A percentile compares a stretch with the other conserved stretches of the same genome.
Conservation (phyloP, 2,113 vertebrate species). For the Ceyx melanurus region DNA sequence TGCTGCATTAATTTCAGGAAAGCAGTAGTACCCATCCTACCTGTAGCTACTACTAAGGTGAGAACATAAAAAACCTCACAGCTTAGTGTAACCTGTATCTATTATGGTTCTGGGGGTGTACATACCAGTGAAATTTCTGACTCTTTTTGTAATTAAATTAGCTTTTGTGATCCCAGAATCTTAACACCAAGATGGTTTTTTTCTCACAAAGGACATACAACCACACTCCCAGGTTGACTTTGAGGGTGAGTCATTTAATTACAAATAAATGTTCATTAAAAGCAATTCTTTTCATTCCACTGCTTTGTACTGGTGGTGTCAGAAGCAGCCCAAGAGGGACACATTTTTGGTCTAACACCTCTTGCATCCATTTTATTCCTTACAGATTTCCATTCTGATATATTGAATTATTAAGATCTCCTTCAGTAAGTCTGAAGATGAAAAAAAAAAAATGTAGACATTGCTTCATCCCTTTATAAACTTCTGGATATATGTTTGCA, state of each 20-base stretch:
- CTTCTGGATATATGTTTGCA: not conserved
- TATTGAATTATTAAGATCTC: no score
- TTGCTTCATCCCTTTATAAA: not conserved
- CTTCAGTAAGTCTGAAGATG: no score
- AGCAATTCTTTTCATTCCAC: not conserved
- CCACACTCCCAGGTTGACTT: not conserved
- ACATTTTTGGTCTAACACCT: not conserved
- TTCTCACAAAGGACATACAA: not conserved
- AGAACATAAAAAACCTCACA: not conserved
- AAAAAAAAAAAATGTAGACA: not conserved
- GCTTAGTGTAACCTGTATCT: not conserved
- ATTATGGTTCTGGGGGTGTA: not conserved
- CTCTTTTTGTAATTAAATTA: not conserved
- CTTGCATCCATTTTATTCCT: not conserved
- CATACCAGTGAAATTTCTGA: not conserved
- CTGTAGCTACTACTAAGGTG: not conserved
- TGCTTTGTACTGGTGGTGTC: not conserved
- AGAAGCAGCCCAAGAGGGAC: not conserved
- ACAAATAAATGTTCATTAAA: slow-evolving; percentile 32
- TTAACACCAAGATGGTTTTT: slow-evolving; percentile 1
- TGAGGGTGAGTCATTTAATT: not conserved
- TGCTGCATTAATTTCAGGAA: not conserved
- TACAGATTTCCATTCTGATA: not conserved
- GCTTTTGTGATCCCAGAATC: slow-evolving; percentile 18
- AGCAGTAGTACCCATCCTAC: not conserved